These are phyloP conservation scores for Cynodonichthys magdalenae DNA, from an alignment of 2,797 vertebrate species.

Conservation along the genomic window DNA sequence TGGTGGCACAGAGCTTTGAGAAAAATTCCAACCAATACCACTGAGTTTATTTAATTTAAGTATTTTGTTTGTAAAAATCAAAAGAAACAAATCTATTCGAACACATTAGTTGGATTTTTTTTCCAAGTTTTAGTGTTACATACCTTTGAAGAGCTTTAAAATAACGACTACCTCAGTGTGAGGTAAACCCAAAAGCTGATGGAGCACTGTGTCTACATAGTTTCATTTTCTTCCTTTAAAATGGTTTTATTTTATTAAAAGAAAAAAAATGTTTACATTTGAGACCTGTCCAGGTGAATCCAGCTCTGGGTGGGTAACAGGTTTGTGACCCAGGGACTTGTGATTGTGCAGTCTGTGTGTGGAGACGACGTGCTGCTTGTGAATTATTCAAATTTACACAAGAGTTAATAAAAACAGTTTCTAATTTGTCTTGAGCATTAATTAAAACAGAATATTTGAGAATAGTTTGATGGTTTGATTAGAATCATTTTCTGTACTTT, in stretches of 20 bases:
- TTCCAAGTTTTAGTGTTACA: not conserved
- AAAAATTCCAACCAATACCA: not conserved
- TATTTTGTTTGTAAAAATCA: not conserved
- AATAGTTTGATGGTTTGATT: constrained; percentile 10
- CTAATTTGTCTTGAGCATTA: constrained; percentile 11
- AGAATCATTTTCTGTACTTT: not conserved
- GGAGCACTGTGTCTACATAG: constrained; percentile 26
- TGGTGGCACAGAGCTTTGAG: not conserved
- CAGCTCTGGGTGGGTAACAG: constrained; percentile 20
- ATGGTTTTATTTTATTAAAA: not conserved
- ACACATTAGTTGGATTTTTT: not conserved
- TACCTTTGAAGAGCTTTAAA: constrained; percentile 18
- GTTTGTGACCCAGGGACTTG: constrained; percentile 37
- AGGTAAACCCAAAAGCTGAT: constrained; percentile 31
- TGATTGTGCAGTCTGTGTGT: constrained; percentile 48
- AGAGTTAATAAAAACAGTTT: constrained; percentile 6
- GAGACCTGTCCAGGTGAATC: constrained; percentile 21
- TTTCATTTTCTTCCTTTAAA: constrained; percentile 22
- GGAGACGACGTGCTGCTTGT: constrained; percentile 31
- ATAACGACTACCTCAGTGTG: constrained; percentile 24
- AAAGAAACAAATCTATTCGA: not conserved
- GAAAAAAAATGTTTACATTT: constrained; percentile 56
- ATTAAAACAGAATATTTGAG: not conserved
- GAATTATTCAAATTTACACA: constrained; percentile 43
- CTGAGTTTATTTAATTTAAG: not conserved